phyloP scores from a whole-genome alignment of 2,113 vertebrate genomes.

The Ivindomyrus marchei region DNA sequence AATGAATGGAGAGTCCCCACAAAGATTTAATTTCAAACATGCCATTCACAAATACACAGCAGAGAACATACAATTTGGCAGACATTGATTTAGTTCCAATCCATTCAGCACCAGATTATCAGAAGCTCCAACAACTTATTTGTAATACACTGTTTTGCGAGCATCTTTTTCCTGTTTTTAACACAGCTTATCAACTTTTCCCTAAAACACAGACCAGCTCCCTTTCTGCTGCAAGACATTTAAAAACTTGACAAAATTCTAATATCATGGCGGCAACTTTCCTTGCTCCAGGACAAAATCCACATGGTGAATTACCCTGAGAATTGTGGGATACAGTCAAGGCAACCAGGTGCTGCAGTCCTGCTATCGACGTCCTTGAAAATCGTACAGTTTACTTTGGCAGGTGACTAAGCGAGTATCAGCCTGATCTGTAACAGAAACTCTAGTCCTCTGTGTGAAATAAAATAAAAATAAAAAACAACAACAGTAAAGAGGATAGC shows the following conservation, averaged over 20 bases:
- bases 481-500: not conserved
- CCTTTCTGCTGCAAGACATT: not conserved
- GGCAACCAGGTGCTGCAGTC: not conserved
- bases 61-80: not conserved
- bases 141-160: not conserved
- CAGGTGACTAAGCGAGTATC: not conserved
- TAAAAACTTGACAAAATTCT: not conserved
- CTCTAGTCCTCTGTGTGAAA: not conserved
- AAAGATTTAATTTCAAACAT: no score
- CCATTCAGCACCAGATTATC: not conserved
- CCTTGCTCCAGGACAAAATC: not conserved
- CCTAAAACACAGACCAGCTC: not conserved
- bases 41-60: not conserved
- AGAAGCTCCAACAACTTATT: not conserved
- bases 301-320: not conserved
- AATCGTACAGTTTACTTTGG: not conserved
- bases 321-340: not conserved
- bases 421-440: not conserved
- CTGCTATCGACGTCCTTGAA: conserved; percentile 9
- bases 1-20: no score
- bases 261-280: not conserved
- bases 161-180: not conserved
- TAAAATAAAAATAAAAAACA: not conserved
- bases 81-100: not conserved
- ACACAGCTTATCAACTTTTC: not conserved